Evolutionary conservation across 2,797 vertebrate genomes (phyloP), one percentile per base, ranked within the genome.

Genomic region (Acanthurus lineatus): DNA sequence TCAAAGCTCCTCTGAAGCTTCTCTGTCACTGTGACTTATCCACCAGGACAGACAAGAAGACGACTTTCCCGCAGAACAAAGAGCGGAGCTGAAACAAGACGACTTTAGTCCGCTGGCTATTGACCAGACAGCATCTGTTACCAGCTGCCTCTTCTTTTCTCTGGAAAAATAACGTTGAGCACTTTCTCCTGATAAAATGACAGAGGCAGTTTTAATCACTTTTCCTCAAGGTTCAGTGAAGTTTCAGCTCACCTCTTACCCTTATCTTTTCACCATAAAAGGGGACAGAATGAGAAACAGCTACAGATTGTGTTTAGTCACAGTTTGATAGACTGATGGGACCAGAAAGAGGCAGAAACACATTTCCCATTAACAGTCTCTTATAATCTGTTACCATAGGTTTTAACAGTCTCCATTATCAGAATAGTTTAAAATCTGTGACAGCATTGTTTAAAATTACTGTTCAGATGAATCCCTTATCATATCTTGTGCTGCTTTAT

Each of bases 1-100:
- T 89, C 83, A 89, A 89, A 89, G 89, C 77, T 25, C 17, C 65
- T 85, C 58, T 85, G 79, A 77, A 72, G 85, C 76, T 15, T 2
- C 63, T 69, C 76, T 80, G 89, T 84, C 88, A 67, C 69, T 19
- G 60, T 9, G 0, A 67, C 81, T 88, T 52, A 79, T 87, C 84
- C 88, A 25, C 9, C 81, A 71, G 69, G 58, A 77, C 84, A n/a
- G 58, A 73, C 83, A 81, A 4, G 6, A 52, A 19, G 72, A 77
- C 28, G 42, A 9, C 20, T 14, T 74, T 81, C 42, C 63, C 0
- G 61, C 77, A 82, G 45, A 85, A 82, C 84, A 90, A 86, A 86
- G 85, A 63, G 60, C 40, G 0, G 35, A 16, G 35, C 73, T 10
- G 66, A 54, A 49, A 61, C 25, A 2, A 57, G 62, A 8, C 45